Evolutionary conservation across 2,797 vertebrate species (phyloP).

Genomic region (Lacerta bilineata): DNA sequence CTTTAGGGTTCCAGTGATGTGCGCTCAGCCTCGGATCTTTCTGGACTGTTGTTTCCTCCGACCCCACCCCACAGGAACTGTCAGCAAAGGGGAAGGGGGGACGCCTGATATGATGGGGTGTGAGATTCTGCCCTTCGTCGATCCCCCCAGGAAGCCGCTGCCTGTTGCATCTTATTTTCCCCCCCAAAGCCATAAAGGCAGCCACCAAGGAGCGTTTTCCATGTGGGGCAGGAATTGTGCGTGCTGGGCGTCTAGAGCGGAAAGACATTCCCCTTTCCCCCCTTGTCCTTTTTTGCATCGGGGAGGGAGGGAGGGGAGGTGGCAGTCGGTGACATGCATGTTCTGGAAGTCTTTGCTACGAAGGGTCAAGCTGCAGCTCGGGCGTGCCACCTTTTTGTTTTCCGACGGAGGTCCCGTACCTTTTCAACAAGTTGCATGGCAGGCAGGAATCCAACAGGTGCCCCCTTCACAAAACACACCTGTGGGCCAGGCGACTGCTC

Average conservation of each 20-base stretch:
- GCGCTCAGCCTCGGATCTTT: slow-evolving; percentile 7
- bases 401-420: background rate
- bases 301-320: background rate
- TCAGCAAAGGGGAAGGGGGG: background rate
- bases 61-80: slow-evolving; percentile 9
- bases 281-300: background rate
- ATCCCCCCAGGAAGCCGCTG: slow-evolving; percentile 6
- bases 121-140: background rate
- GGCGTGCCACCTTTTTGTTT: background rate
- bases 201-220: slow-evolving; percentile 19
- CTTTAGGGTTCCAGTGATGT: slow-evolving; percentile 21
- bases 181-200: slow-evolving; percentile 49
- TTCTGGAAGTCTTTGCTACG: slow-evolving; percentile 8
- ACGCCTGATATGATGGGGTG: background rate
- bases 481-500: no score
- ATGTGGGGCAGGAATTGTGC: background rate
- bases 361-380: background rate
- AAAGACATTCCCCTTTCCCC: background rate
- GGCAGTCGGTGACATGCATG: slow-evolving; percentile 25
- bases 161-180: slow-evolving; percentile 23
- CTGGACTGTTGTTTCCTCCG: slow-evolving; percentile 36
- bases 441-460: background rate
- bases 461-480: background rate
- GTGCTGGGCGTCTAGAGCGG: background rate
- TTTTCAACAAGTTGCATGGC: background rate